Evolutionary conservation across 2,888 invertebrate genomes (phyloP).

Genomic region (Agonopterix subpropinquella): DNA sequence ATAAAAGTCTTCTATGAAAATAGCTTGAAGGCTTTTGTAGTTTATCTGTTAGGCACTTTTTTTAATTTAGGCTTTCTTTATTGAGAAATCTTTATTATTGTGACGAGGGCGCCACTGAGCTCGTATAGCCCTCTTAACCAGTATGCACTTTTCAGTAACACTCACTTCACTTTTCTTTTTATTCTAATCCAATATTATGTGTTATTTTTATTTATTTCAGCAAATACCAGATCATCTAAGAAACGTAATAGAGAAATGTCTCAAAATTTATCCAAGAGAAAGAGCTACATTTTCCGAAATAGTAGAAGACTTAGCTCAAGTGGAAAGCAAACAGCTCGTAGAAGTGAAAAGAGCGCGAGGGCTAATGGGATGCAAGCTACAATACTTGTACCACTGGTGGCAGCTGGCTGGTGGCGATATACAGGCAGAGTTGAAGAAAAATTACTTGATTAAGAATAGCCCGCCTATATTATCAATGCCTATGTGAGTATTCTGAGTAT

Average conservation of each 20-base stretch:
- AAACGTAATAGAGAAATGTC: conserved; percentile 81
- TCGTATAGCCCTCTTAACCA: no score
- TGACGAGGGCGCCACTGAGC: no score
- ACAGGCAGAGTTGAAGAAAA: conserved; percentile 90
- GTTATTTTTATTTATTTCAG: conserved; percentile 41
- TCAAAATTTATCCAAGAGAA: conserved; percentile 79
- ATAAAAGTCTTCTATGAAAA: no score
- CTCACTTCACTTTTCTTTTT: no score
- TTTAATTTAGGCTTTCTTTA: no score
- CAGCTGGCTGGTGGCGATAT: conserved; percentile 97
- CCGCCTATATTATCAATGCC: conserved; percentile 88
- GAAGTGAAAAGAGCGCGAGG: conserved; percentile 58
- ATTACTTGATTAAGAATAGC: conserved; percentile 91
- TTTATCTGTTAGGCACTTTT: no score
- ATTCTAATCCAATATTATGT: no score
- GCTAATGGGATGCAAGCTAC: conserved; percentile 76
- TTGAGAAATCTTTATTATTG: no score
- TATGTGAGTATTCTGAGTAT: conserved; percentile 65
- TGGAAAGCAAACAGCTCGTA: conserved; percentile 49
- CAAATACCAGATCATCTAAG: conserved; percentile 75
- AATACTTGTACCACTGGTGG: conserved; percentile 96
- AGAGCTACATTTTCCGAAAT: conserved; percentile 75
- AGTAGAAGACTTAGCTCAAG: conserved; percentile 52
- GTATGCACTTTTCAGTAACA: no score
- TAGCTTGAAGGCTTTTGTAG: no score